A percentile compares a stretch with the other conserved stretches of the same genome.
phyloP scores from a whole-genome alignment of 2,888 invertebrate genomes.

The Drosophila siamana region DNA sequence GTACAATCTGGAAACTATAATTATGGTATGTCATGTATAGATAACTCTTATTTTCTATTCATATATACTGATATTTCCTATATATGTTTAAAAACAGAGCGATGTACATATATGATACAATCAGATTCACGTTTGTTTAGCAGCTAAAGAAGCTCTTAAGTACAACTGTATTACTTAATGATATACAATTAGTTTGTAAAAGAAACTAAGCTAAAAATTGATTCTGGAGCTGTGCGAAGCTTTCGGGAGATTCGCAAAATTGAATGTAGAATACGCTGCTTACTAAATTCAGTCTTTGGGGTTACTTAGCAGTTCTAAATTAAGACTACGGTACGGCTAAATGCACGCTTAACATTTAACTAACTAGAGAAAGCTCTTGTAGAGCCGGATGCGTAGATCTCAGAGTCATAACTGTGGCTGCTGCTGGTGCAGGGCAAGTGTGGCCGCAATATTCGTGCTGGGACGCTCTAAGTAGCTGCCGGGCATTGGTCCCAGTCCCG shows the following conservation, averaged over 20 bases:
- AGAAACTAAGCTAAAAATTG: slow-evolving; percentile 36
- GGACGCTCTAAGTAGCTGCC: slow-evolving; percentile 71
- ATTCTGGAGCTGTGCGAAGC: slow-evolving; percentile 28
- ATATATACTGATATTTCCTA: background rate
- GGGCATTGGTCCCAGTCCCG: slow-evolving; percentile 60
- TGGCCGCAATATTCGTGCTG: slow-evolving; percentile 65
- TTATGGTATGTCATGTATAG: slow-evolving; percentile 26
- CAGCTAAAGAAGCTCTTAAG: slow-evolving; percentile 19
- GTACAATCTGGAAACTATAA: slow-evolving; percentile 55
- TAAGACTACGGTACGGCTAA: slow-evolving; percentile 48
- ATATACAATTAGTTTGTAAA: slow-evolving; percentile 3
- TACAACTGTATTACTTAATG: slow-evolving; percentile 15
- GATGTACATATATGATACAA: slow-evolving; percentile 48
- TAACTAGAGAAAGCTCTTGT: slow-evolving; percentile 84
- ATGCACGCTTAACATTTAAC: slow-evolving; percentile 21
- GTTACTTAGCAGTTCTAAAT: slow-evolving; percentile 51
- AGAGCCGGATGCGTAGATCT: slow-evolving; percentile 84
- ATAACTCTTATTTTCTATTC: slow-evolving; percentile 12
- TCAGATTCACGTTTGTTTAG: slow-evolving; percentile 36
- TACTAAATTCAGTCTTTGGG: slow-evolving; percentile 81
- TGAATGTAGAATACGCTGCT: slow-evolving; percentile 35
- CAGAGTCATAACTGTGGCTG: slow-evolving; percentile 86
- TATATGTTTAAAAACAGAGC: slow-evolving; percentile 19
- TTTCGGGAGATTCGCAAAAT: slow-evolving; percentile 44
- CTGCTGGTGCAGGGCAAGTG: slow-evolving; percentile 80